A percentile compares a stretch with the other conserved stretches of the same genome.
Conservation (phyloP, 2,797 vertebrate genomes). For the Hirundo rustica region DNA sequence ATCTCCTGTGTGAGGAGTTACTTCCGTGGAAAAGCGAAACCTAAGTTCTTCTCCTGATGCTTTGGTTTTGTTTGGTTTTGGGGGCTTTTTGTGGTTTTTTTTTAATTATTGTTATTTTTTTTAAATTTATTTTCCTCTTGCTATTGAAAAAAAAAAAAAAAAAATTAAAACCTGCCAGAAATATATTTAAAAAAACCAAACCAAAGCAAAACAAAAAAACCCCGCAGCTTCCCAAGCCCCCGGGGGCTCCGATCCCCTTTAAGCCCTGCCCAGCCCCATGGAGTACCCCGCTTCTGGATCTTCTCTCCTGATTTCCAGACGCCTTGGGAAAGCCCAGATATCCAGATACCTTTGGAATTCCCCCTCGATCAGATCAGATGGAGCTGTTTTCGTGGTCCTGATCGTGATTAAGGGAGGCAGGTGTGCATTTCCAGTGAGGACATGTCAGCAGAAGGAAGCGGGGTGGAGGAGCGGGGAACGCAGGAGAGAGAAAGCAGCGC, state of each 20-base stretch:
- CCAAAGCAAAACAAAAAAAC: not conserved
- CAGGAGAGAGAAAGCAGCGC: accelerated
- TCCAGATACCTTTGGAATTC: accelerated
- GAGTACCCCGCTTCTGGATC: accelerated
- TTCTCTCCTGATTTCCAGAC: not conserved
- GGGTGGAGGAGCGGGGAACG: not conserved
- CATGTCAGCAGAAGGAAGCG: not conserved
- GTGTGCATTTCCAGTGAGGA: not conserved
- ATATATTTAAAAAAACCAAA: not conserved
- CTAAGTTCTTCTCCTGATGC: too few species aligned
- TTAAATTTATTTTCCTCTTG: accelerated
- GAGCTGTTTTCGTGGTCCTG: not conserved
- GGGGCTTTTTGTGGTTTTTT: too few species aligned
- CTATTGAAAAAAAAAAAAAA: not conserved
- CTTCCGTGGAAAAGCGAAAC: not conserved
- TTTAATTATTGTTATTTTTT: too few species aligned
- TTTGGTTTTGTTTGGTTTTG: too few species aligned
- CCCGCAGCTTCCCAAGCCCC: accelerated
- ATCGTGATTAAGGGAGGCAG: not conserved
- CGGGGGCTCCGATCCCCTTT: not conserved
- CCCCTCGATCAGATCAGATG: not conserved
- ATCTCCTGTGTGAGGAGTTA: not conserved
- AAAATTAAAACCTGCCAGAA: not conserved
- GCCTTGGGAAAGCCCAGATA: not conserved
- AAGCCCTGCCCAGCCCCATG: not conserved